Conservation (phyloP, 2,888 invertebrate species). For the Tenthredo mesomela region DNA sequence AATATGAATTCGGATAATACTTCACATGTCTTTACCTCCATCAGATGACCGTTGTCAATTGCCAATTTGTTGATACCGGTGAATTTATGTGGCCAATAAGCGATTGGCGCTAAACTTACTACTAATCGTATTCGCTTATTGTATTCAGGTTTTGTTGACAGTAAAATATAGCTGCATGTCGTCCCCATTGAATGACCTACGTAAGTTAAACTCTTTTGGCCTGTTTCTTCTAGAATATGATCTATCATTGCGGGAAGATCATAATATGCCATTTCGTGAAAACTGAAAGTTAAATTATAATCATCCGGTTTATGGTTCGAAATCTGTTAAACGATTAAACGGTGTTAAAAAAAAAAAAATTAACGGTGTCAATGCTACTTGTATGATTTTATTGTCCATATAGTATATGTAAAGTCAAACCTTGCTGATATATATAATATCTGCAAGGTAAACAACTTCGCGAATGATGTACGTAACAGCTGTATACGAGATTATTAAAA, state of each 20-base stretch:
- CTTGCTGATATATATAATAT: background rate
- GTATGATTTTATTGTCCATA: background rate
- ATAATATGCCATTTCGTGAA: slow-evolving; percentile 91
- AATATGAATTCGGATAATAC: background rate
- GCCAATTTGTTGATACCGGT: background rate
- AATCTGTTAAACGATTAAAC: background rate
- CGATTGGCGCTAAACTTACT: slow-evolving; percentile 73
- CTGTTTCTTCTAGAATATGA: slow-evolving; percentile 81
- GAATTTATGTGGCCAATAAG: slow-evolving; percentile 60
- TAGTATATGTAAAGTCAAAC: background rate
- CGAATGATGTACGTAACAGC: background rate
- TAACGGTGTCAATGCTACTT: background rate
- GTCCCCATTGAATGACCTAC: slow-evolving; percentile 97
- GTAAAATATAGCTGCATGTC: slow-evolving; percentile 85
- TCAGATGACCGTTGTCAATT: slow-evolving; percentile 30
- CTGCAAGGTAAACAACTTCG: background rate
- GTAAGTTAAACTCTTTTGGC: slow-evolving; percentile 83
- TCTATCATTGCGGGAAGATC: slow-evolving; percentile 93
- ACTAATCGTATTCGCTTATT: slow-evolving; percentile 84
- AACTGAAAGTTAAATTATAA: slow-evolving; percentile 82
- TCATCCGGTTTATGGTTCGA: background rate
- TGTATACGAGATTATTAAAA: background rate
- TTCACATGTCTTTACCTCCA: slow-evolving; percentile 14
- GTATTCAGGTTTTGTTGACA: slow-evolving; percentile 85
- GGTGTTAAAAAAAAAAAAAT: background rate